phyloP scores from a whole-genome alignment of 1,140 invertebrate species.

The Lasioglossum baleicum region DNA sequence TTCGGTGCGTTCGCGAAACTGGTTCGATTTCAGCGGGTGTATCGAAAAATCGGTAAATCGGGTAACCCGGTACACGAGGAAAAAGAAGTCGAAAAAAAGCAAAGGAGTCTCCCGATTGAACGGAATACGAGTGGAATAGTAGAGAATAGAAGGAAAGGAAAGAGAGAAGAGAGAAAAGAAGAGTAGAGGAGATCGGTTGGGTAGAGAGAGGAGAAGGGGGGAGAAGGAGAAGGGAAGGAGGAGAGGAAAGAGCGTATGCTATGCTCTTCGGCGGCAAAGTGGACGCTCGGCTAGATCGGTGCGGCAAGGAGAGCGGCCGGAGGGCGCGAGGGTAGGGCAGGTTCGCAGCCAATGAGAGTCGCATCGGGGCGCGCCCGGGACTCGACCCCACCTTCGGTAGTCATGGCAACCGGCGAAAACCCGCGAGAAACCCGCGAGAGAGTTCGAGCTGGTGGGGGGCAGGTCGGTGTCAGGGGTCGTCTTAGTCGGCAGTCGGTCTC shows the following conservation, averaged over 20 bases:
- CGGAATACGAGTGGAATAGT: neutral
- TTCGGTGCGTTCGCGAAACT: neutral
- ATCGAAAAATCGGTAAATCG: conserved; percentile 19
- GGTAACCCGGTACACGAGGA: conserved; percentile 4
- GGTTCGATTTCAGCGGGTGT: neutral
- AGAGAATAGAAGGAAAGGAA: no score
- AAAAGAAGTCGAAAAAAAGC: conserved; percentile 34
- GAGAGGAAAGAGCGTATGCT: neutral
- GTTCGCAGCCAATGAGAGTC: conserved; percentile 75
- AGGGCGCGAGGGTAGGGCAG: conserved; percentile 58
- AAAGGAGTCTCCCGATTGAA: conserved; percentile 27
- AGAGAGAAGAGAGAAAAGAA: no score
- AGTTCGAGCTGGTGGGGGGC: conserved; percentile 69
- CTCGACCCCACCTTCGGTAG: conserved; percentile 79
- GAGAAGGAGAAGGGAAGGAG: neutral
- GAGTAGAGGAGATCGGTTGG: no score
- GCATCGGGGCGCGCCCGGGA: conserved; percentile 75
- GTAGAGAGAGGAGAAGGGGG: neutral
- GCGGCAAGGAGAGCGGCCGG: conserved; percentile 46
- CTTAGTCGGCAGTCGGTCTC: conserved; percentile 78
- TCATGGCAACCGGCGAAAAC: conserved; percentile 75
- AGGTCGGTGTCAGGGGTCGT: conserved; percentile 79
- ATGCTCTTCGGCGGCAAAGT: conserved; percentile 30
- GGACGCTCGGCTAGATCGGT: conserved; percentile 29
- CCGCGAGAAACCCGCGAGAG: conserved; percentile 75